These are phyloP conservation scores for Oreochromis grahami DNA, from an alignment of 2,797 vertebrate genomes.

Conservation along the genomic window DNA sequence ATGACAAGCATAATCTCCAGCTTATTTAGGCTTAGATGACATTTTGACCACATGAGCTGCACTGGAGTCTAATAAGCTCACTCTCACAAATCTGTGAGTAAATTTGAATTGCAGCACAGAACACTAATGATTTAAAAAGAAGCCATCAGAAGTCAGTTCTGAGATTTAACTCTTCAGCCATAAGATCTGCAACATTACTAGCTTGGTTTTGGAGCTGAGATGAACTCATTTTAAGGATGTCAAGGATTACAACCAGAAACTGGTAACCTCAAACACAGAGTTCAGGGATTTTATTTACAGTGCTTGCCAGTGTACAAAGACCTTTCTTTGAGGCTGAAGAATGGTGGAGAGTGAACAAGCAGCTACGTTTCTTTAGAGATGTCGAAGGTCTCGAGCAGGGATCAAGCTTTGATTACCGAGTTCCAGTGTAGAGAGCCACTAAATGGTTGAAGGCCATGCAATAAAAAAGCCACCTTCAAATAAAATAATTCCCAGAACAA, in stretches of 20 bases:
- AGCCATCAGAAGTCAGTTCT: background rate
- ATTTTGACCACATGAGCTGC: background rate
- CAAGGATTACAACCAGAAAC: background rate
- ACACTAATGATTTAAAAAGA: background rate
- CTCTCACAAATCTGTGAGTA: background rate
- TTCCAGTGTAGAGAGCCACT: background rate
- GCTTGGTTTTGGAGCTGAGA: background rate
- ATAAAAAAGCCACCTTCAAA: background rate
- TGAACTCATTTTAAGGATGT: background rate
- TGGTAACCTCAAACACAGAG: background rate
- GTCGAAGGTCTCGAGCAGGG: background rate
- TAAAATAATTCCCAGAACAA: background rate
- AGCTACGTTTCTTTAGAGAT: background rate
- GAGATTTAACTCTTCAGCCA: background rate
- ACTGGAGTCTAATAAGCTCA: background rate
- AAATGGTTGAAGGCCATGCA: background rate
- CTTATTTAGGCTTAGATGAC: background rate
- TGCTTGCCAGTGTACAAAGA: background rate
- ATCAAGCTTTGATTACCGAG: background rate
- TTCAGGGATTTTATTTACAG: background rate
- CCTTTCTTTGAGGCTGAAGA: background rate
- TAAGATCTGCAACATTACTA: background rate
- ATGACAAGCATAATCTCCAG: background rate
- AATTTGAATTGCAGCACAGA: background rate
- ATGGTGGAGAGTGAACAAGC: background rate